These are phyloP conservation scores for Okamejei kenojei DNA, from an alignment of 2,797 vertebrate species.

Conservation along the genomic window DNA sequence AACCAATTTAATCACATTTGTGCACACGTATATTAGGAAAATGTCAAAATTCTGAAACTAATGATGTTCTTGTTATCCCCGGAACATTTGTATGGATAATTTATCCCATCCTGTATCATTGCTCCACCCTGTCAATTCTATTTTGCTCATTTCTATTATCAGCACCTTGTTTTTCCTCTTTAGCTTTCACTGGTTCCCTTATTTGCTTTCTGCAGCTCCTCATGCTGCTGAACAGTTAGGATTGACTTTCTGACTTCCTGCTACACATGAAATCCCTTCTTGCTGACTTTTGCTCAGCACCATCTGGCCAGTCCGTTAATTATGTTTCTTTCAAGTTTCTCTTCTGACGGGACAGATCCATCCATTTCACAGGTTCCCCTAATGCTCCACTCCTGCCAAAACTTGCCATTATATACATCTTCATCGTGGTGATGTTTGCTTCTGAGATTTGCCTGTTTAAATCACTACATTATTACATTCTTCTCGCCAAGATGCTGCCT, in stretches of 20 bases:
- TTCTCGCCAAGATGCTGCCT: too few relatives aligned
- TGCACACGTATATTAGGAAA: not conserved
- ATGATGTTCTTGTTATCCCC: not conserved
- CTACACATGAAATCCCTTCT: not conserved
- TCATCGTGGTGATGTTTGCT: not conserved
- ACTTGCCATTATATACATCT: not conserved
- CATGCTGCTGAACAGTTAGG: not conserved
- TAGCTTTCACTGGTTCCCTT: not conserved
- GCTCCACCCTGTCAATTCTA: not conserved
- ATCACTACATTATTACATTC: too few relatives aligned
- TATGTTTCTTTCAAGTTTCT: not conserved
- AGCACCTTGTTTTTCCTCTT: not conserved
- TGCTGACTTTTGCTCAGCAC: not conserved
- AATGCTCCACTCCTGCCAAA: not conserved
- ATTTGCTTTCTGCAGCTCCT: not conserved
- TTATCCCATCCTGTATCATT: not conserved
- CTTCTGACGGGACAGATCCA: not conserved
- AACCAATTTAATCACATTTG: not conserved
- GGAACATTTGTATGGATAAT: too few relatives aligned
- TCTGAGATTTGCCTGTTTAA: not conserved
- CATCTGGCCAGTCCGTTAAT: not conserved
- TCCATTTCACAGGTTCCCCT: not conserved
- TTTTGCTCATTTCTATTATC: not conserved
- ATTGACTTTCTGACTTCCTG: not conserved
- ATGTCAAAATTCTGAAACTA: not conserved